These are phyloP conservation scores for Lypha dubia DNA, from an alignment of 2,888 invertebrate species.

Conservation along the genomic window DNA sequence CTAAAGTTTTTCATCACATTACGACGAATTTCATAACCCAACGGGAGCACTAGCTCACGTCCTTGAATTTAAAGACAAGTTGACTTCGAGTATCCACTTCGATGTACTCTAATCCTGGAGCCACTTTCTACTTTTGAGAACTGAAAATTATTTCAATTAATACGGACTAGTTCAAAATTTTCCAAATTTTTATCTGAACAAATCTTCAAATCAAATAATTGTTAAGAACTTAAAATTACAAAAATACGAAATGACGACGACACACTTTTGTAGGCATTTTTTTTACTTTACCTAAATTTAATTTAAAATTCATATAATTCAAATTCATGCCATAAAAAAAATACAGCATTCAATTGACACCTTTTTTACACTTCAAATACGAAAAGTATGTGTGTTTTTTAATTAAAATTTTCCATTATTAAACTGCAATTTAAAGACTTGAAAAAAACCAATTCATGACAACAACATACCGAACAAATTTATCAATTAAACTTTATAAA, in stretches of 20 bases:
- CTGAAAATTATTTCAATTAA: no score
- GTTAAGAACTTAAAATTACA: no score
- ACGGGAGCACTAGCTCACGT: no score
- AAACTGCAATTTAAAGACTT: constrained; percentile 48
- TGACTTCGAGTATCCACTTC: no score
- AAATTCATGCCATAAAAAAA: not conserved
- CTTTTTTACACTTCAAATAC: constrained; percentile 12
- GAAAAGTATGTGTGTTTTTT: constrained; percentile 23
- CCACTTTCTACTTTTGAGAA: no score
- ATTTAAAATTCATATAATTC: not conserved
- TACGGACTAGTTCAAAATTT: no score
- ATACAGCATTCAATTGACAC: constrained; percentile 15
- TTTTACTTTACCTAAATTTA: not conserved
- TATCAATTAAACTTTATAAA: constrained; percentile 67
- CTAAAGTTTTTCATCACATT: no score
- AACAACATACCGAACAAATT: constrained; percentile 72
- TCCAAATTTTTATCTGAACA: no score
- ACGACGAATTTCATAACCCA: no score
- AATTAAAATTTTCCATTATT: constrained; percentile 50
- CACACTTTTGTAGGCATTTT: not conserved
- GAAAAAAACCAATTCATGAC: constrained; percentile 64
- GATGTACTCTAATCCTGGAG: no score
- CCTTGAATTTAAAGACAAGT: no score
- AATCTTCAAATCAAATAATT: no score
- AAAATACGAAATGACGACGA: not conserved